Evolutionary conservation across 1,140 invertebrate genomes (phyloP).

Genomic region (Saccostrea glomerata): DNA sequence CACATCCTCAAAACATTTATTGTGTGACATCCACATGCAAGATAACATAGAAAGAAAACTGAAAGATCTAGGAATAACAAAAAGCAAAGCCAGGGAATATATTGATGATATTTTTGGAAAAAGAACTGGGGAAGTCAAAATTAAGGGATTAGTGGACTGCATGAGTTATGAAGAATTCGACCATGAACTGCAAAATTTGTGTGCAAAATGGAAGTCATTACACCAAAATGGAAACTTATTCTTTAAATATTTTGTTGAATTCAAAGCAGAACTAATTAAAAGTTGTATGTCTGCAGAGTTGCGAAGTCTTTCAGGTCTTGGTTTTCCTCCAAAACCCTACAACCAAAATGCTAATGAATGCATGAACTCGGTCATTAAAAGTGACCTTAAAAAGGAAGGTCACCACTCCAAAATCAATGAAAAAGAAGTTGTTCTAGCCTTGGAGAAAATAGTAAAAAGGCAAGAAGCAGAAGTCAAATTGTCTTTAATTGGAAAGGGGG

Average conservation of each 20-base stretch:
- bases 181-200: background rate
- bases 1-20: conserved; percentile 12
- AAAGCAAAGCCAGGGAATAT: background rate
- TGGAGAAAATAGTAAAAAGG: too few relatives aligned
- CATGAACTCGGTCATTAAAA: too few relatives aligned
- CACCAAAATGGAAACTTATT: conserved; percentile 19
- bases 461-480: too few relatives aligned
- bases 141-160: background rate
- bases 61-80: background rate
- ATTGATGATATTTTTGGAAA: conserved; percentile 22
- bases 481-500: too few relatives aligned
- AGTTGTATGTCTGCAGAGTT: too few relatives aligned
- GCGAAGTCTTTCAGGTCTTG: too few relatives aligned
- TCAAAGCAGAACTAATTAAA: background rate
- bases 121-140: background rate
- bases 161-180: background rate
- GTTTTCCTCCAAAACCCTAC: too few relatives aligned
- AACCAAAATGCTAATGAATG: too few relatives aligned
- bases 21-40: conserved; percentile 24
- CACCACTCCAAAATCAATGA: too few relatives aligned
- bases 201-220: background rate
- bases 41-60: conserved; percentile 33
- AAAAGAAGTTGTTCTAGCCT: too few relatives aligned
- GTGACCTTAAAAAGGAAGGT: too few relatives aligned
- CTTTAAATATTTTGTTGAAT: conserved; percentile 20